Evolutionary conservation across 2,797 vertebrate genomes (phyloP), one percentile per base, ranked within the genome.

Genomic region (Artibeus jamaicensis): DNA sequence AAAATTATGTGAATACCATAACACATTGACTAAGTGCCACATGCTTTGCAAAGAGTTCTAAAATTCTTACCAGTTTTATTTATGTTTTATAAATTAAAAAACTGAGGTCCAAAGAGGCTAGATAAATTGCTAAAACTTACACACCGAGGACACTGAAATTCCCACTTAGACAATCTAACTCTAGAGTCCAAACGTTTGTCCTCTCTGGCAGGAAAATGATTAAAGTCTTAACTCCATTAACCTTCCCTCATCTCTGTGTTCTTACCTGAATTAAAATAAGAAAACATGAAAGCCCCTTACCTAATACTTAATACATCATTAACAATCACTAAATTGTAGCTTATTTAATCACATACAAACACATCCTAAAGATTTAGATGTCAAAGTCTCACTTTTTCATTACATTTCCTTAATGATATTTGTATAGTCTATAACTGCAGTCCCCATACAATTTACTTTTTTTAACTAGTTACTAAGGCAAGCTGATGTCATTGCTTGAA

Each of bases 381-480:
- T 48, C 62, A 15, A 90, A 92, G 29, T 62, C 29, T 11, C 65
- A 26, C 15, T 46, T 97, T 89, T 87, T 76, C 71, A 76, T 81
- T 88, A 93, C 94, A 71, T 87, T 87, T 21, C 55, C 44, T 76
- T 26, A 42, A 2, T 65, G 18, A 44, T 4, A 15, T 59, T 65
- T 67, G 14, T 44, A 42, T 92, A 74, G 44, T 70, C 48, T n/a
- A 2, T 93, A 94, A 88, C 62, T 93, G 92, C 26, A 86, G 74
- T 93, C 91, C 78, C 91, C 42, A 76, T 21, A 83, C 70, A 90
- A 81, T 68, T 93, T 32, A 90, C 86, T 92, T 95, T 86, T 65
- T 70, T 78, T 92, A 76, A 86, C 85, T 83, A 37, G 42, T 88
- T 55, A 77, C 79, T 46, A 48, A n/a, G 32, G 48, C 22, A 94